Conservation (phyloP, 2,113 vertebrate species). For the Quiscalus mexicanus region DNA sequence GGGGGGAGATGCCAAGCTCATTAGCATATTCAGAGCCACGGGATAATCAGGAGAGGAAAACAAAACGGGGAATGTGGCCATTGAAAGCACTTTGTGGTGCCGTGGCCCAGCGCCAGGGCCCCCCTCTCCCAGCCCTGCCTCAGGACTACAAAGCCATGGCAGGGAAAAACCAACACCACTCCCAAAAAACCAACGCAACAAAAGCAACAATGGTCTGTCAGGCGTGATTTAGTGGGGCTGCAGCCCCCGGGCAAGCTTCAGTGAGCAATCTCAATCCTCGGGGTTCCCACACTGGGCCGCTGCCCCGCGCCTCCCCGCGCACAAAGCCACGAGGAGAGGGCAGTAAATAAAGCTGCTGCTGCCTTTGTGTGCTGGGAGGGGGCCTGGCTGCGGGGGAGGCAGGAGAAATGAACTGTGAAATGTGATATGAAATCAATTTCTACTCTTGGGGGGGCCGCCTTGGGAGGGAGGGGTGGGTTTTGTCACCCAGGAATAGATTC, state of each 20-base stretch:
- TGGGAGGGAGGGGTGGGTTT: neutral
- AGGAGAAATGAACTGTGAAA: constrained; percentile 67
- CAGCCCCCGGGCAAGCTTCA: constrained; percentile 62
- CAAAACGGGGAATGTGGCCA: neutral
- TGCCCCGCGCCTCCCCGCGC: constrained; percentile 29
- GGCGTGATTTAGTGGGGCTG: constrained; percentile 71
- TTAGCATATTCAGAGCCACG: neutral
- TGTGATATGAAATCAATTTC: constrained; percentile 73
- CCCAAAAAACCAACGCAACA: neutral
- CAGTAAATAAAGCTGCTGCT: constrained; percentile 67
- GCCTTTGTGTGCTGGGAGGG: constrained; percentile 69
- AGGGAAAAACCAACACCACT: constrained; percentile 12
- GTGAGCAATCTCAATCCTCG: constrained; percentile 59
- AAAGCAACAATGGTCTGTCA: constrained; percentile 74
- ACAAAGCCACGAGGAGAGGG: constrained; percentile 69
- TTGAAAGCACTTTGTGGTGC: neutral
- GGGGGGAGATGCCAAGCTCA: neutral
- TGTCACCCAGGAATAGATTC: neutral
- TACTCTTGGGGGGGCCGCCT: constrained; percentile 1
- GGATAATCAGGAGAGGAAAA: neutral
- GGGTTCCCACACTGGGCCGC: constrained; percentile 55
- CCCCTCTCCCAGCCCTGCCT: neutral
- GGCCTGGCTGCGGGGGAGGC: constrained; percentile 49
- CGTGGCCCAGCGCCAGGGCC: neutral
- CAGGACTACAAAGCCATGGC: neutral